Evolutionary conservation across 2,888 invertebrate genomes (phyloP), one percentile per base, ranked within the genome.

Genomic region (Lasius platythorax): DNA sequence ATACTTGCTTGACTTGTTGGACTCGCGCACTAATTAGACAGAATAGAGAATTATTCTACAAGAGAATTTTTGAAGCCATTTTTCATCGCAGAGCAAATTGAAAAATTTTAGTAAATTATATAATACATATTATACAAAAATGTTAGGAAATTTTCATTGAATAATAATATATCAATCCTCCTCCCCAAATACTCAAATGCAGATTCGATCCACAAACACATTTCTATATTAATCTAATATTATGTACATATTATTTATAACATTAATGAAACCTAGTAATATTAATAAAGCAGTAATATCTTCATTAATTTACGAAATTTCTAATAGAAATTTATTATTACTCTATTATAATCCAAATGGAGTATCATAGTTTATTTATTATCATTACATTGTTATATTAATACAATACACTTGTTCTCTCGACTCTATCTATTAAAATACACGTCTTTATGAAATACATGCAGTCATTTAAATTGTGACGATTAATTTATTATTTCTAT

Each of bases 1-100:
- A 75, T 58, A 58, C 58, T 56, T 79, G 78, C 64, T 46, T 37
- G 63, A 82, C 53, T 82, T 74, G 64, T 66, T 11, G 37, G 11
- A 40, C 23, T 50, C 33, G 37, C 28, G 37, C 33, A 81, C 76
- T 74, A 74, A 81, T 81, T 81, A 43, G 37, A 68, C 68, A 68
- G 28, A 78, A 37, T 50, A 53, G 37, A 56, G 70, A 56, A 78
- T 53, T 78, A 68, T 53, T 56, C 18, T 67, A 23, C 53, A 30
- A 78, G 70, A 56, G 40, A 50, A 78, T 33, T 68, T 68, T 67
- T 53, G 37, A 50, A 50, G 12, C 67, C 28, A n/a, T 53, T 53
- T 53, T 53, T 40, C 2, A 6, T 37, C 5, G 23, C 75, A 61
- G 33, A 64, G 37, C 50, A 37, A 64, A 67, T 40, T 6, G 23